These are phyloP conservation scores for Liodrosophila aerea DNA, from an alignment of 2,888 invertebrate genomes.

Conservation along the genomic window DNA sequence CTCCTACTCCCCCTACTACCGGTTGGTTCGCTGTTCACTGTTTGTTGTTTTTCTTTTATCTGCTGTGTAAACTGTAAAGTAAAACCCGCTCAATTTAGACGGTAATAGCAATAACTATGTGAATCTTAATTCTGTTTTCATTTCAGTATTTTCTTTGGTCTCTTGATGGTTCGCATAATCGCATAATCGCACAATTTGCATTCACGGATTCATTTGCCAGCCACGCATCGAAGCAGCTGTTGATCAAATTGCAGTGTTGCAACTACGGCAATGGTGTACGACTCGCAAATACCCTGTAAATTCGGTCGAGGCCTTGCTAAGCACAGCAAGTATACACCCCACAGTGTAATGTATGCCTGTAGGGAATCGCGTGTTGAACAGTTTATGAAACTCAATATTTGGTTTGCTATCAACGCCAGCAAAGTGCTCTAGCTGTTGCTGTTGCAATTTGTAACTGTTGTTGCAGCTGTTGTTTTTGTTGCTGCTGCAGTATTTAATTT, in stretches of 20 bases:
- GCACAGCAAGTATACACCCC: not conserved
- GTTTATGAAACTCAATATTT: conserved; percentile 21
- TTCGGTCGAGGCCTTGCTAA: too few relatives aligned
- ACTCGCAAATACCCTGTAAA: conserved; percentile 11
- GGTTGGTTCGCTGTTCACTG: too few relatives aligned
- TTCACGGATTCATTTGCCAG: conserved; percentile 29
- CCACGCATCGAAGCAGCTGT: conserved; percentile 28
- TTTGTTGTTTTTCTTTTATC: too few relatives aligned
- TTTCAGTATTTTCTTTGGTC: conserved; percentile 5
- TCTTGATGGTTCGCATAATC: conserved; percentile 5
- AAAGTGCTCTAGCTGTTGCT: not conserved
- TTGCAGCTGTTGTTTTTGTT: conserved; percentile 15
- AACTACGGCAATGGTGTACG: conserved; percentile 5
- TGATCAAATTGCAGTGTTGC: conserved; percentile 10
- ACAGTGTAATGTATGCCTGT: too few relatives aligned
- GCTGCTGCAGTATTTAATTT: conserved; percentile 33
- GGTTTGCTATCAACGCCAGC: conserved; percentile 12
- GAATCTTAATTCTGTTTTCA: conserved; percentile 28
- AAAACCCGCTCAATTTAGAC: too few relatives aligned
- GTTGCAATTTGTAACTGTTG: conserved; percentile 8
- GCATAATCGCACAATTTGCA: conserved; percentile 34
- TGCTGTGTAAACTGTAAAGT: too few relatives aligned
- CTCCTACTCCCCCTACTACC: too few relatives aligned
- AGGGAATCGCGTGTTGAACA: conserved; percentile 11
- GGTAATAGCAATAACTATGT: conserved; percentile 35